These are phyloP conservation scores for Dasypus novemcinctus DNA, from an alignment of 2,113 vertebrate species.

Conservation along the genomic window DNA sequence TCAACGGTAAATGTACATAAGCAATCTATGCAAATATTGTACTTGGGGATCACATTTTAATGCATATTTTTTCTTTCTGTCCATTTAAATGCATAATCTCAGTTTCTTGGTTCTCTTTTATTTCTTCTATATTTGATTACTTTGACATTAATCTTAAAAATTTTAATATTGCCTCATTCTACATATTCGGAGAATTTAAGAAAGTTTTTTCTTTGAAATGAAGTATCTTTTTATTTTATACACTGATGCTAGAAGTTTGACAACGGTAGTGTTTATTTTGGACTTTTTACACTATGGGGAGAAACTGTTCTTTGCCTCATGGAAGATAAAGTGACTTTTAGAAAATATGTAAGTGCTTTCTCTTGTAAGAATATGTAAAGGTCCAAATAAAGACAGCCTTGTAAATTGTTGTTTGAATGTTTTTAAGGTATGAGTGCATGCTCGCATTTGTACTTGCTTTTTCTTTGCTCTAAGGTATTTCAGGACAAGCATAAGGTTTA, in stretches of 20 bases:
- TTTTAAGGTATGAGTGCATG: neutral
- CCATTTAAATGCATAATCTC: neutral
- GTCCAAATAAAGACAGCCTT: neutral
- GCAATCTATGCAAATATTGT: neutral
- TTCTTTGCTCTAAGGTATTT: neutral
- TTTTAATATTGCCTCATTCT: neutral
- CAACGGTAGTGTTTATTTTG: neutral
- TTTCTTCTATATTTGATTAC: neutral
- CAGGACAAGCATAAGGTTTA: neutral
- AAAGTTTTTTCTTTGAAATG: neutral
- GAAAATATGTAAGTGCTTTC: neutral
- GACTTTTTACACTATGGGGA: neutral
- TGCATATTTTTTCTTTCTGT: neutral
- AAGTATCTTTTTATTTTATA: neutral
- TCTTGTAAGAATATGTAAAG: neutral
- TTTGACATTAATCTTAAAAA: neutral
- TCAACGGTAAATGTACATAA: neutral
- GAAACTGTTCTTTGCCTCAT: neutral
- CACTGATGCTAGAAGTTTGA: neutral
- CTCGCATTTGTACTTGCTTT: neutral
- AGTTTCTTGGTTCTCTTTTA: neutral
- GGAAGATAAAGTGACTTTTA: neutral
- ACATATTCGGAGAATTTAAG: neutral
- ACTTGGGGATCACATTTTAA: neutral
- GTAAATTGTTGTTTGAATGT: neutral